phyloP scores from a whole-genome alignment of 1,140 invertebrate species.

The Philotrypesis tridentata region DNA sequence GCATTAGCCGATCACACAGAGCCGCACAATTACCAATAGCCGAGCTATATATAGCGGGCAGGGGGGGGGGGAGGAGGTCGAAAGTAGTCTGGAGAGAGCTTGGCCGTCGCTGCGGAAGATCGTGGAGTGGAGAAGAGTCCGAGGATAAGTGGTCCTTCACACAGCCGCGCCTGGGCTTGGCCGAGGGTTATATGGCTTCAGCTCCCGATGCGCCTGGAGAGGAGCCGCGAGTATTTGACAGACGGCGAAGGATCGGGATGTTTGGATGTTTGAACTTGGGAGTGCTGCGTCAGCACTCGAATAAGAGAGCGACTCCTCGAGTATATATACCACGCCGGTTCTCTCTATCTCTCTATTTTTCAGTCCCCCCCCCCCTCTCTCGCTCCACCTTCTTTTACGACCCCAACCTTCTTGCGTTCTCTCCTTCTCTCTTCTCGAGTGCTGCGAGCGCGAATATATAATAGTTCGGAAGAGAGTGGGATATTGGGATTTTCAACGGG shows the following conservation, averaged over 20 bases:
- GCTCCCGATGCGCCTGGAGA: slow-evolving; percentile 23
- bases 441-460: slow-evolving; percentile 34
- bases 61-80: slow-evolving; percentile 21
- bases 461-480: slow-evolving; percentile 7
- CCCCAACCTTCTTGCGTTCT: background rate
- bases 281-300: slow-evolving; percentile 70
- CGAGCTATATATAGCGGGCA: no score
- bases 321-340: background rate
- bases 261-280: slow-evolving; percentile 72
- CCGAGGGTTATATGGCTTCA: slow-evolving; percentile 30
- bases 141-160: slow-evolving; percentile 68
- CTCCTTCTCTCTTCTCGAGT: no score
- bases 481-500: slow-evolving; percentile 17
- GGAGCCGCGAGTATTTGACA: slow-evolving; percentile 59
- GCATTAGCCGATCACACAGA: background rate
- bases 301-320: slow-evolving; percentile 2
- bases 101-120: slow-evolving; percentile 47
- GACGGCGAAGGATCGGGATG: slow-evolving; percentile 72
- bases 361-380: slow-evolving; percentile 3
- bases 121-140: slow-evolving; percentile 51
- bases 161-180: slow-evolving; percentile 23
- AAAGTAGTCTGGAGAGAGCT: slow-evolving; percentile 22
- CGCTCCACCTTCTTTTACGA: slow-evolving; percentile 4
- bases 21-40: slow-evolving; percentile 47
- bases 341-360: slow-evolving; percentile 3